Conservation (phyloP, 2,797 vertebrate genomes). For the Dermochelys coriacea region DNA sequence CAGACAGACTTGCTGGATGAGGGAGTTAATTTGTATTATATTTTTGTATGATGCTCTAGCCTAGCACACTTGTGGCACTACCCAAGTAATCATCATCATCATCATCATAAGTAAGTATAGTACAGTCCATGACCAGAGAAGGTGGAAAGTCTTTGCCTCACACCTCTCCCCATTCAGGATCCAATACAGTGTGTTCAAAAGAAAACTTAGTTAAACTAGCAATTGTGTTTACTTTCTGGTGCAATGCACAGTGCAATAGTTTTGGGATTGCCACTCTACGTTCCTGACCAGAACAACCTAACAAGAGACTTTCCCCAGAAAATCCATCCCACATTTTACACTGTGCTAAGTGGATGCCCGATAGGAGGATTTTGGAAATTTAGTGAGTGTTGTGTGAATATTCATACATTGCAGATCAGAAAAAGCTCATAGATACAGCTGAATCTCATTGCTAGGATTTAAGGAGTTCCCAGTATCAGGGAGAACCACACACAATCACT, state of each 20-base stretch:
- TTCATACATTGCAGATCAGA: background rate
- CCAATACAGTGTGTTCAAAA: background rate
- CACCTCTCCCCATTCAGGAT: background rate
- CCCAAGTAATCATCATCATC: too few relatives aligned
- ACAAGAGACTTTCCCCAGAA: fast-evolving
- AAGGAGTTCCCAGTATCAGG: background rate
- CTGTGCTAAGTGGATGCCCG: background rate
- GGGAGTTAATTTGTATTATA: too few relatives aligned
- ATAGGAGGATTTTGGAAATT: background rate
- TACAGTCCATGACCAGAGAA: background rate
- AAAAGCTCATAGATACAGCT: background rate
- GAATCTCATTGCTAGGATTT: background rate
- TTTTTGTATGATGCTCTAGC: too few relatives aligned
- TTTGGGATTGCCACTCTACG: background rate
- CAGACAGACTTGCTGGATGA: too few relatives aligned
- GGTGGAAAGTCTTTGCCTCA: background rate
- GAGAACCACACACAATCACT: background rate
- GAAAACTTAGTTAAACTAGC: background rate
- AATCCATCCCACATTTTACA: background rate
- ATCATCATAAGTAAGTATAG: too few relatives aligned
- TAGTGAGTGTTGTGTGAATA: background rate
- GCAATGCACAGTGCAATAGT: background rate
- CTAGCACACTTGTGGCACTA: too few relatives aligned
- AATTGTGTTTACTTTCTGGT: background rate
- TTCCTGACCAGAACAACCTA: background rate